Percentiles rank a stretch among this genome's conserved stretches.
phyloP scores from a whole-genome alignment of 2,797 vertebrate species.

The Crocidura indochinensis region DNA sequence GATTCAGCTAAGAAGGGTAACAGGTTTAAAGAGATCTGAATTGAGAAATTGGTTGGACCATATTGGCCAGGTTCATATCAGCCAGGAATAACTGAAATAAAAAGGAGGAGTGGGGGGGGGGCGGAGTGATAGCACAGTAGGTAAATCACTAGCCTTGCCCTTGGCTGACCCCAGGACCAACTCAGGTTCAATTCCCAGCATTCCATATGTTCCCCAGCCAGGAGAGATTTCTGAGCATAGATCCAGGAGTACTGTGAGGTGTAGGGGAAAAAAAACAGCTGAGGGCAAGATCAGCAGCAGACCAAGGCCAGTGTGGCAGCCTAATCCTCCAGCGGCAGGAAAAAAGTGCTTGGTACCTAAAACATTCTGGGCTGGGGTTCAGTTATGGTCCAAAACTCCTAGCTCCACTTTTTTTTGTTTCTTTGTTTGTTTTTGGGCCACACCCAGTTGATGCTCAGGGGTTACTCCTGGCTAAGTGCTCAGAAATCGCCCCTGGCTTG shows the following conservation, averaged over 20 bases:
- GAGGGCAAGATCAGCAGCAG: neutral
- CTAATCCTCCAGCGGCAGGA: neutral
- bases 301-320: neutral
- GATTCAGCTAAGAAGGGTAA: conserved; percentile 33
- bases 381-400: neutral
- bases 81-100: conserved; percentile 18
- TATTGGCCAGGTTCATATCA: neutral
- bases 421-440: too few relatives aligned
- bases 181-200: too few relatives aligned
- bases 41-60: neutral
- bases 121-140: too few relatives aligned
- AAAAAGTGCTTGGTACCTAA: neutral
- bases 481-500: too few relatives aligned
- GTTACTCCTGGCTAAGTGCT: too few relatives aligned
- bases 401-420: neutral
- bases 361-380: conserved; percentile 26
- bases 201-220: too few relatives aligned
- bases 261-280: too few relatives aligned
- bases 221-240: too few relatives aligned
- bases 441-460: too few relatives aligned
- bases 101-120: neutral
- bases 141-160: too few relatives aligned
- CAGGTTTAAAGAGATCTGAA: neutral
- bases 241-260: too few relatives aligned
- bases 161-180: too few relatives aligned